phyloP scores from a whole-genome alignment of 2,113 vertebrate species.

The Synodontis membranacea region DNA sequence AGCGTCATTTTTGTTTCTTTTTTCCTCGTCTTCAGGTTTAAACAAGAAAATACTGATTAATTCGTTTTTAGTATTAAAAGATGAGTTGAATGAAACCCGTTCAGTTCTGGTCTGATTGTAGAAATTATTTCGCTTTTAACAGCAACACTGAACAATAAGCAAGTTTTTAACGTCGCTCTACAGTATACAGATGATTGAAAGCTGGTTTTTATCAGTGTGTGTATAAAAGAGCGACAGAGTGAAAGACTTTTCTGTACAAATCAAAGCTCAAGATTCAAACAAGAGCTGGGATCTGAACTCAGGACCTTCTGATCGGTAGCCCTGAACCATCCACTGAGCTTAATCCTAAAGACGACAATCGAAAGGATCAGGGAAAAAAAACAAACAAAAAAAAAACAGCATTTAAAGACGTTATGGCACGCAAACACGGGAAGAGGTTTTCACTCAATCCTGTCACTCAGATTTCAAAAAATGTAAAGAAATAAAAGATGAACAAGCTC shows the following conservation, averaged over 20 bases:
- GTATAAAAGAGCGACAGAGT: too few relatives aligned
- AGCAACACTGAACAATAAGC: not conserved
- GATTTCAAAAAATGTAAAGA: not conserved
- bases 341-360: not conserved
- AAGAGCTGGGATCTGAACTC: not conserved
- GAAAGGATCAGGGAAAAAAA: too few relatives aligned
- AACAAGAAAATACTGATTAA: not conserved
- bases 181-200: not conserved
- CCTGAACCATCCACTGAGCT: not conserved
- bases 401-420: too few relatives aligned
- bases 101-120: too few relatives aligned
- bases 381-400: too few relatives aligned
- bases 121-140: too few relatives aligned
- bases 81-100: too few relatives aligned
- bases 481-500: not conserved
- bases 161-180: not conserved
- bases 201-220: not conserved
- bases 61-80: not conserved
- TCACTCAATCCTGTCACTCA: too few relatives aligned
- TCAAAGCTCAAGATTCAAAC: not conserved
- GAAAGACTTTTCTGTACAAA: too few relatives aligned
- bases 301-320: not conserved
- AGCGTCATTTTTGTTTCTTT: too few relatives aligned
- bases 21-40: too few relatives aligned
- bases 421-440: too few relatives aligned